These are phyloP conservation scores for Coecobrya sp. DNA, from an alignment of 2,888 invertebrate genomes.

Conservation along the genomic window DNA sequence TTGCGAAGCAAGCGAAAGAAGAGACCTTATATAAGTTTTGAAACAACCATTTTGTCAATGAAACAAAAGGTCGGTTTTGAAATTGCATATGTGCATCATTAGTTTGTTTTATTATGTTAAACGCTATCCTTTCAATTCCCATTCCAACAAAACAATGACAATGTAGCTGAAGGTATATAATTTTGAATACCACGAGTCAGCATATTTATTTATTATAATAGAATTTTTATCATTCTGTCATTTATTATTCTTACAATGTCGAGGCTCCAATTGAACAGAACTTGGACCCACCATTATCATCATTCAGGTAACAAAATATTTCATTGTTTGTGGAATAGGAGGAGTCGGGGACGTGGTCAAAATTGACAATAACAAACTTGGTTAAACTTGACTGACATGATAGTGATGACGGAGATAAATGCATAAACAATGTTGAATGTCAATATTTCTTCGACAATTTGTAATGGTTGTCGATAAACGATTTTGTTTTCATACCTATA, in stretches of 20 bases:
- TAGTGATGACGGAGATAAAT: background rate
- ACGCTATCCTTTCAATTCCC: conserved; percentile 37
- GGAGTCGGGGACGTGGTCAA: background rate
- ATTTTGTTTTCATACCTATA: background rate
- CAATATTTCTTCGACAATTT: conserved; percentile 30
- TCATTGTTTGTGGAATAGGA: background rate
- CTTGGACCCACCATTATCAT: too few relatives aligned
- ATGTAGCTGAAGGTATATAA: background rate
- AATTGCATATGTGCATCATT: conserved; percentile 68
- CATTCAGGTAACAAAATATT: background rate
- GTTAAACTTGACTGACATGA: conserved; percentile 60
- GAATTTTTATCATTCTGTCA: too few relatives aligned
- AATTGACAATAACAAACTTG: background rate
- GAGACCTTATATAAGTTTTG: conserved; percentile 54
- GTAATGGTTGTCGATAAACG: background rate
- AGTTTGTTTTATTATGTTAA: conserved; percentile 60
- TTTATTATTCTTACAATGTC: too few relatives aligned
- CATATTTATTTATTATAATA: background rate
- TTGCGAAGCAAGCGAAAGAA: background rate
- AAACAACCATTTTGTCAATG: conserved; percentile 63
- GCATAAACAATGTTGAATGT: conserved; percentile 21
- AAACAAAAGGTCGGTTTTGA: conserved; percentile 70
- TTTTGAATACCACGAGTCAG: background rate
- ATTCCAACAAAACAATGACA: background rate
- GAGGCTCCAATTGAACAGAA: too few relatives aligned